Conservation (phyloP, 2,797 vertebrate genomes). For the Pterois miles region DNA sequence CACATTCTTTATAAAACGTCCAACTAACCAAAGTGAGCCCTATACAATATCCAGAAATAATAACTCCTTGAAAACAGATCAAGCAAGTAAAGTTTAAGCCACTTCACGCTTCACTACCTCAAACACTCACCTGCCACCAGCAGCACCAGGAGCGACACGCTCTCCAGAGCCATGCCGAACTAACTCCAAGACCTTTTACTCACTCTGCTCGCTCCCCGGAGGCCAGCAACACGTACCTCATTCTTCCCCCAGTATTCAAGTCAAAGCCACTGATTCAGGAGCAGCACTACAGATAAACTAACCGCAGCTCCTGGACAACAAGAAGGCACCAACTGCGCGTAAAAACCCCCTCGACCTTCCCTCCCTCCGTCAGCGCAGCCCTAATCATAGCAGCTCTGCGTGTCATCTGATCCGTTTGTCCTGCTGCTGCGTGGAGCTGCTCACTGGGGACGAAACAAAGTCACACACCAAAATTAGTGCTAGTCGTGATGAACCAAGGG, state of each 20-base stretch:
- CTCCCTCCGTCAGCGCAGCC: constrained; percentile 24
- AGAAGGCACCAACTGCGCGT: constrained; percentile 21
- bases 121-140: constrained; percentile 67
- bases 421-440: constrained; percentile 33
- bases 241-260: not conserved
- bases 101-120: accelerated
- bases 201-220: constrained; percentile 17
- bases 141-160: constrained; percentile 49
- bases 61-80: not conserved
- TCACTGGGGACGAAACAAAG: constrained; percentile 59
- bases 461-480: constrained; percentile 50
- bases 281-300: not conserved
- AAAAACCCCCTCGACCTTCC: constrained; percentile 52
- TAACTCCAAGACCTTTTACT: not conserved
- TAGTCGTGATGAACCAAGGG: not conserved
- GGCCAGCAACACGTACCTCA: constrained; percentile 29
- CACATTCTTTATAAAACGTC: not conserved
- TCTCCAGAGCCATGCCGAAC: constrained; percentile 58
- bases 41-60: not conserved
- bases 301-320: not conserved
- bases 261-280: not conserved
- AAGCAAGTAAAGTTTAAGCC: not conserved
- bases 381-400: constrained; percentile 49
- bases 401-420: constrained; percentile 67
- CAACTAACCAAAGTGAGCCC: no score